Conservation (phyloP, 1,140 invertebrate genomes). For the Dysdera silvatica region DNA sequence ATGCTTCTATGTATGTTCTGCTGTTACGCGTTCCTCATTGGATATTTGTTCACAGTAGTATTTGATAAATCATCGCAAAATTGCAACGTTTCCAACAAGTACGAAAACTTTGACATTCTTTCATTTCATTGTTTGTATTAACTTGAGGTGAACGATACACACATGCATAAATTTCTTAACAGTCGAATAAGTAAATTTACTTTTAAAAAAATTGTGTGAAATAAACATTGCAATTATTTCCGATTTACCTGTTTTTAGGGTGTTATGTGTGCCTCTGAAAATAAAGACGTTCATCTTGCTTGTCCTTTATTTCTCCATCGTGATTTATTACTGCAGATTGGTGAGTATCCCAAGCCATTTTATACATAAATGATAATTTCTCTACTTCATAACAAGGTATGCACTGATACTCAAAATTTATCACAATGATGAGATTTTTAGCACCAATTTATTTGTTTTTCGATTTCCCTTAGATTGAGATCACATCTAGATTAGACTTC, state of each 20-base stretch:
- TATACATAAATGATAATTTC: too few species aligned
- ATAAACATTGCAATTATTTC: too few species aligned
- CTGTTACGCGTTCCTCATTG: constrained; percentile 60
- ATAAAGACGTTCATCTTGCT: constrained; percentile 64
- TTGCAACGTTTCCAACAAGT: background rate
- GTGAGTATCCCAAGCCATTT: constrained; percentile 39
- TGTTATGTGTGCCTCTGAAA: constrained; percentile 39
- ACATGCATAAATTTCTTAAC: too few species aligned
- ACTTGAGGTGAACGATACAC: too few species aligned
- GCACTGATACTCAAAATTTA: too few species aligned
- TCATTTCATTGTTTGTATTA: too few species aligned
- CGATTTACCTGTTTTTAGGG: constrained; percentile 21
- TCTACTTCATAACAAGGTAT: too few species aligned
- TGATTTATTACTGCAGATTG: constrained; percentile 80
- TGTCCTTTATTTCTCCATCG: constrained; percentile 71
- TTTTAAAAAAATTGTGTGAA: too few species aligned
- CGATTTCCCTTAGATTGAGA: constrained; percentile 49
- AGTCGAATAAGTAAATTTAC: too few species aligned
- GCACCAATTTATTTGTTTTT: too few species aligned
- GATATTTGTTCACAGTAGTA: background rate
- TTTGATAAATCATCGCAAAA: background rate
- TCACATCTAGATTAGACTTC: constrained; percentile 81
- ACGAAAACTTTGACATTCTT: background rate
- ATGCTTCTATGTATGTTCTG: constrained; percentile 66
- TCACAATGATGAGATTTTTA: background rate